Conservation (phyloP, 2,113 vertebrate genomes). For the Austrofundulus limnaeus region DNA sequence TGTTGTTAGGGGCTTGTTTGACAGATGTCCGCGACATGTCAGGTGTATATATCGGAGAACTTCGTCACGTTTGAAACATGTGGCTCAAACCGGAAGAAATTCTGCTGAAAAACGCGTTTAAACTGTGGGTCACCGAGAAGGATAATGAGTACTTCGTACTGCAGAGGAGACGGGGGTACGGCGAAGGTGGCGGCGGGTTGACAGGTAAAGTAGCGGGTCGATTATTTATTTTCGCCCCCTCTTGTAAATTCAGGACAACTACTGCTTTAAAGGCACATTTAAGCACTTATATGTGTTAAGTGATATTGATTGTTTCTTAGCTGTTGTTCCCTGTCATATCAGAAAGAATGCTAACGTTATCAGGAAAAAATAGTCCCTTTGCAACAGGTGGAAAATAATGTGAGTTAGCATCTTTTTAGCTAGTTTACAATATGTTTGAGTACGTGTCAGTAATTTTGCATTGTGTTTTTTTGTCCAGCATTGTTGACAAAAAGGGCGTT, state of each 20-base stretch:
- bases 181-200: constrained; percentile 89
- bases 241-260: background rate
- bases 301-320: background rate
- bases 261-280: background rate
- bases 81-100: constrained; percentile 97
- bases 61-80: constrained; percentile 76
- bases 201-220: constrained; percentile 81
- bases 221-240: constrained; percentile 3
- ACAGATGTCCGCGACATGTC: constrained; percentile 62
- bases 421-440: background rate
- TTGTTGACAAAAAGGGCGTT: background rate
- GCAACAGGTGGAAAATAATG: constrained; percentile 62
- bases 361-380: constrained; percentile 11
- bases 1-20: constrained; percentile 1
- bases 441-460: background rate
- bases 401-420: background rate
- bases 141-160: constrained; percentile 93
- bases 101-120: constrained; percentile 93
- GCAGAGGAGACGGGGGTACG: constrained; percentile 91
- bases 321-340: background rate
- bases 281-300: background rate
- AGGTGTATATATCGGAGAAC: constrained; percentile 30
- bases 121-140: constrained; percentile 93
- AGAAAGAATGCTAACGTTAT: constrained; percentile 47
- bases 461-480: background rate